These are phyloP conservation scores for Platichthys flesus DNA, from an alignment of 2,113 vertebrate genomes.

Conservation along the genomic window DNA sequence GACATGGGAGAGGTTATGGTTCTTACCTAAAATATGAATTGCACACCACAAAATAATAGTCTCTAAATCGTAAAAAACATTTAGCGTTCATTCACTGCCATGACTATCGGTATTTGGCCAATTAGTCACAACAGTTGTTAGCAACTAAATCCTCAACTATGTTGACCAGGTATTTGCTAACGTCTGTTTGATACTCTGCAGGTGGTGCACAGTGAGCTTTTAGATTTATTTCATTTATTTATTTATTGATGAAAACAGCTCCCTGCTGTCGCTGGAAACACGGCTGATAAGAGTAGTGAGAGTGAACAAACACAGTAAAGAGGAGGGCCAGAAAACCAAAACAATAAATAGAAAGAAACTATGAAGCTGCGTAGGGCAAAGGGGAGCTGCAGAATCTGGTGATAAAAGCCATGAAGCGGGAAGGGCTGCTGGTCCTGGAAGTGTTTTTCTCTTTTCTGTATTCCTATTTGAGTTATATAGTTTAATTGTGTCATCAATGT, in stretches of 20 bases:
- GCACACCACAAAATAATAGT: too few species aligned
- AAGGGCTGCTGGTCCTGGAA: neutral
- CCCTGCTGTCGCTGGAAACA: neutral
- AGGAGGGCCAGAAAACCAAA: constrained; percentile 2
- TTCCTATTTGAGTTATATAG: neutral
- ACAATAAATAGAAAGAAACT: neutral
- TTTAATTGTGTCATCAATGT: too few species aligned
- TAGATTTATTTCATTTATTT: neutral
- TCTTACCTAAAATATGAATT: too few species aligned
- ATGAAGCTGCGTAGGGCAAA: neutral
- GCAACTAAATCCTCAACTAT: too few species aligned
- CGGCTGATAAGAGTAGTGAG: neutral
- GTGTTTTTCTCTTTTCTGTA: neutral
- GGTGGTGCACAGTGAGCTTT: too few species aligned
- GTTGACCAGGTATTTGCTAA: neutral
- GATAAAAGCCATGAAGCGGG: neutral
- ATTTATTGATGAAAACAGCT: neutral
- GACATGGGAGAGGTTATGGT: too few species aligned
- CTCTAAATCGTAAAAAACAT: too few species aligned
- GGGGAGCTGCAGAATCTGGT: neutral
- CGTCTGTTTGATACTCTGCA: too few species aligned
- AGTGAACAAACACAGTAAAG: neutral
- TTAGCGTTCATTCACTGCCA: too few species aligned
- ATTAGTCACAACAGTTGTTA: neutral
- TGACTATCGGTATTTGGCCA: too few species aligned